These are phyloP conservation scores for Entomyzon cyanotis DNA, from an alignment of 2,113 vertebrate genomes.

Conservation along the genomic window DNA sequence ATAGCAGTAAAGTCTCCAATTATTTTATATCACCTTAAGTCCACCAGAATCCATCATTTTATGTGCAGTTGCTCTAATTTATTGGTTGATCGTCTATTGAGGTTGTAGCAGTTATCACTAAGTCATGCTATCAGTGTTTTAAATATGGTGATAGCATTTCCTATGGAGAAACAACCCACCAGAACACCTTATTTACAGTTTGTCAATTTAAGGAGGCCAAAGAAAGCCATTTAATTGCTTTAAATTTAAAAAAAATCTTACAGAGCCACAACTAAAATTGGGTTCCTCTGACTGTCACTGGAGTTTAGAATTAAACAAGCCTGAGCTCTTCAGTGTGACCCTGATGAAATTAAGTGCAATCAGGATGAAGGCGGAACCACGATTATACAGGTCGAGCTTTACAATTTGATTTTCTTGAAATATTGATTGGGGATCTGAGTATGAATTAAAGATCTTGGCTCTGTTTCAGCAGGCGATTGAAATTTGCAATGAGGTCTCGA, in stretches of 20 bases:
- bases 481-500: neutral
- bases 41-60: constrained; percentile 33
- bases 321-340: neutral
- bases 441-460: constrained; percentile 2
- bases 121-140: neutral
- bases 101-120: neutral
- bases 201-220: neutral
- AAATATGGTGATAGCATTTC: neutral
- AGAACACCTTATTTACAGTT: neutral
- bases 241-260: neutral
- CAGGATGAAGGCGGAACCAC: neutral
- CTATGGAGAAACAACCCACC: neutral
- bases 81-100: constrained; percentile 7
- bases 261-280: neutral
- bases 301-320: constrained; percentile 24
- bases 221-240: neutral
- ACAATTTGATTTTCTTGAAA: constrained; percentile 8
- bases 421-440: constrained; percentile 15
- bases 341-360: neutral
- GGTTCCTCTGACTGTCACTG: neutral
- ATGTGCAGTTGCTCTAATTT: constrained; percentile 19
- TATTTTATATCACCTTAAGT: constrained; percentile 51
- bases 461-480: neutral
- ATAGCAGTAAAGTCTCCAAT: constrained; percentile 39
- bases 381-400: neutral